Evolutionary conservation across 2,888 invertebrate genomes (phyloP).

Genomic region (Protula sp.): DNA sequence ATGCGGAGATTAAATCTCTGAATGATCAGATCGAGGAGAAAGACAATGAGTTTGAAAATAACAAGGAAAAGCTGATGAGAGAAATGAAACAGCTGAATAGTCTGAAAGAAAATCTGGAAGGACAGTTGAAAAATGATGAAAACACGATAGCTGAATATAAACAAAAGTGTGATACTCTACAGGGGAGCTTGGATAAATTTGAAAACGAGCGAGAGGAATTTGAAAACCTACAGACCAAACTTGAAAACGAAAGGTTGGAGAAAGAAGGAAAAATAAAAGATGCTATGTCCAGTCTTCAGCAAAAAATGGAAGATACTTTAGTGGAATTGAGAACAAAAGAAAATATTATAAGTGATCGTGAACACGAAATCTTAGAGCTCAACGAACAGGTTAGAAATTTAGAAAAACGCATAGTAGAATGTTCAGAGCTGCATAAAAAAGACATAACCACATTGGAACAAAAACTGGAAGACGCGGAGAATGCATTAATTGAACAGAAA

Average conservation of each 20-base stretch:
- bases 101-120: not conserved
- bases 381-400: not conserved
- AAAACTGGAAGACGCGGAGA: not conserved
- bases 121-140: not conserved
- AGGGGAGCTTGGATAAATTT: not conserved
- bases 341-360: not conserved
- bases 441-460: not conserved
- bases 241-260: not conserved
- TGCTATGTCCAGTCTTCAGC: not conserved
- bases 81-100: not conserved
- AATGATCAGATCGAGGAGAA: not conserved
- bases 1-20: not conserved
- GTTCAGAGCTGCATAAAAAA: not conserved
- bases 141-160: not conserved
- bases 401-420: not conserved
- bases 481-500: not conserved
- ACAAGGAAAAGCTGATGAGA: not conserved
- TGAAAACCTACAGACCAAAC: not conserved
- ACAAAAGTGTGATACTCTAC: not conserved
- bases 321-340: not conserved
- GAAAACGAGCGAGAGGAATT: not conserved
- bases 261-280: not conserved
- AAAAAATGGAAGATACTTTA: not conserved
- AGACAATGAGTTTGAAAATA: not conserved
- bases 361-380: not conserved